A percentile compares a stretch with the other conserved stretches of the same genome.
Conservation (phyloP, 2,888 invertebrate species). For the Bombylius discolor region DNA sequence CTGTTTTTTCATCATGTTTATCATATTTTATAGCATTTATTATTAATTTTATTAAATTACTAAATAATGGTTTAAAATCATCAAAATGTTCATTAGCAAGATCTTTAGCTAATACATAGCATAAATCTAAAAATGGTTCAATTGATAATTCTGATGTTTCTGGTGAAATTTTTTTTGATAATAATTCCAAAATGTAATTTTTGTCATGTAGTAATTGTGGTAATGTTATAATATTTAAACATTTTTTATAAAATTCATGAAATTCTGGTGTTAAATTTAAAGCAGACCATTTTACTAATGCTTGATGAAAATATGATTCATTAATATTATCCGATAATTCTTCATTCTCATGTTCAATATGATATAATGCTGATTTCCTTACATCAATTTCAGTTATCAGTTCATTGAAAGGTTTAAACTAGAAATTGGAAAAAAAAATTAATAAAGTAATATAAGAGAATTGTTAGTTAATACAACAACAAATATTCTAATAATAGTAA, state of each 20-base stretch:
- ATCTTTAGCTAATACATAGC: conserved; percentile 77
- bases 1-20: conserved; percentile 51
- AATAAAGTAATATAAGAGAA: too few relatives aligned
- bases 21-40: background rate
- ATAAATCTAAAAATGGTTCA: conserved; percentile 70
- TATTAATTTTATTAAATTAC: conserved; percentile 45
- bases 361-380: conserved; percentile 66
- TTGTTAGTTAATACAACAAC: too few relatives aligned
- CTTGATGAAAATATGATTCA: conserved; percentile 68
- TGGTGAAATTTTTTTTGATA: conserved; percentile 59
- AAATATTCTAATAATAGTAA: too few relatives aligned
- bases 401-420: conserved; percentile 82
- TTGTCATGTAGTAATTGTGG: conserved; percentile 73
- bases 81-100: conserved; percentile 77
- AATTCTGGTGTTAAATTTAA: conserved; percentile 78
- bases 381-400: conserved; percentile 75
- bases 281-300: conserved; percentile 78
- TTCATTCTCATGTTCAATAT: conserved; percentile 64
- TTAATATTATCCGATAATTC: conserved; percentile 50
- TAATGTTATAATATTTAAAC: conserved; percentile 63
- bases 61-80: conserved; percentile 66
- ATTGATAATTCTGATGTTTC: conserved; percentile 62
- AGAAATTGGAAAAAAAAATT: too few relatives aligned
- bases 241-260: conserved; percentile 59
- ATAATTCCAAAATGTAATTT: conserved; percentile 55